A percentile compares a stretch with the other conserved stretches of the same genome.
phyloP scores from a whole-genome alignment of 1,140 invertebrate species.

The Asbolus verrucosus region DNA sequence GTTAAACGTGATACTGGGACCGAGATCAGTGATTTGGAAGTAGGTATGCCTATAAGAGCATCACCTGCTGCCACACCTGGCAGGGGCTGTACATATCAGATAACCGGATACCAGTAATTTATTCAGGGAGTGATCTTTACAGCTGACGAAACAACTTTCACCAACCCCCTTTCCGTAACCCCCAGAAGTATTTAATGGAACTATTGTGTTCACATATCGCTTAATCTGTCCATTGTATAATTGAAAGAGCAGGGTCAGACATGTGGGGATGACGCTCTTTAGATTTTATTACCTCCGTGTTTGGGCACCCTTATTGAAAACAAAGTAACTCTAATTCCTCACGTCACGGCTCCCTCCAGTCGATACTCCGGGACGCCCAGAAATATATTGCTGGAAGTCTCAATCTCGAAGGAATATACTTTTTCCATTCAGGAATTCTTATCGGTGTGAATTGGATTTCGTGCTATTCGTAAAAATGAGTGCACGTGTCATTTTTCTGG shows the following conservation, averaged over 20 bases:
- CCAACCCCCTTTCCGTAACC: constrained; percentile 14
- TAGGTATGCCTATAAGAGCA: neutral
- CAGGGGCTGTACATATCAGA: constrained; percentile 31
- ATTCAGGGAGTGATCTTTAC: constrained; percentile 44
- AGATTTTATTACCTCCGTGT: constrained; percentile 41
- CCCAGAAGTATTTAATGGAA: constrained; percentile 44
- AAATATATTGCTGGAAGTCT: constrained; percentile 20
- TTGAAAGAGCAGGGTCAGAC: constrained; percentile 37
- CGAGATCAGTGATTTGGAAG: constrained; percentile 25
- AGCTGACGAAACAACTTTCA: constrained; percentile 46
- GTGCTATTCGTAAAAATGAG: constrained; percentile 44
- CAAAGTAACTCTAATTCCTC: constrained; percentile 20
- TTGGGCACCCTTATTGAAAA: constrained; percentile 11
- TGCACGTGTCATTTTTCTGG: constrained; percentile 46
- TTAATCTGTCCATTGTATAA: constrained; percentile 43
- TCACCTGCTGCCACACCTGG: constrained; percentile 45
- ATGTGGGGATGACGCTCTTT: constrained; percentile 33
- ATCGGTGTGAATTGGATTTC: constrained; percentile 44
- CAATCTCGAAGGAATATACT: constrained; percentile 42
- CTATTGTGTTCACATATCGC: constrained; percentile 46
- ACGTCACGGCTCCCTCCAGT: neutral
- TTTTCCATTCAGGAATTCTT: constrained; percentile 43
- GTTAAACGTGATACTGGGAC: constrained; percentile 1
- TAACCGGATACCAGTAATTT: constrained; percentile 43
- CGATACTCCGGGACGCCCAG: too few relatives aligned